Base-by-base conservation (phyloP, 2,888 invertebrate species). In the Pardosa pseudoannulata region DNA sequence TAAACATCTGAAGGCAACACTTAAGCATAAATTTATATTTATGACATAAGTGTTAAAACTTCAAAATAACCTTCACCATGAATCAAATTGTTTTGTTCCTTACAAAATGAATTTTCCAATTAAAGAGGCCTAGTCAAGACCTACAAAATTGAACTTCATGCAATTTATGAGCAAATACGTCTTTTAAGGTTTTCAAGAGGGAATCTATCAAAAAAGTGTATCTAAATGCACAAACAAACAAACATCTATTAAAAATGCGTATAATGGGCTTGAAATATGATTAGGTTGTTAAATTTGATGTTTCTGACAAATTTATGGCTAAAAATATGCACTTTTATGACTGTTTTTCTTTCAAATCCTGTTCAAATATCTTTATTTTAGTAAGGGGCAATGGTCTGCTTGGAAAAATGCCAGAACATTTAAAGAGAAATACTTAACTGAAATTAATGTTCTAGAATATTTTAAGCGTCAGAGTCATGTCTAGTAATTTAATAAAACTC, bases 261-360 rank as follows among this genome's bases (percentile, higher is more conserved):
- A 56, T 56, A 19, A 56, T 19, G 56, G 2, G 23, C 5, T 23
- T 23, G 11, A 56, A 56, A 56, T 23, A 56, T 56, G 56, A 56
- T 23, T 3, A 56, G 23, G 2, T 11, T 23, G 23, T 56, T 56
- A 56, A n/a, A n/a, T 11, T 56, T 19, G 56, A 23, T 23, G 56
- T 56, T 56, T 56, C 56, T 23, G 19, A 5, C 56, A 23, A 23
- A 56, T 56, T 56, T 23, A 56, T 56, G 56, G 5, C 2, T 56
- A n/a, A 23, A 23, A 56, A 56, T 56, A 23, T 23, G 19, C 56
- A 19, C 3, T 19, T 56, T 23, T 23, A 56, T 56, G 56, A 46
- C 46, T 56, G 56, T 23, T 23, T 56, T 23, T 56, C 19, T 56
- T 56, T 56, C 23, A 56, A 56, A 56, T 56, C 56, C 23, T 56